Conservation (phyloP, 2,888 invertebrate species). For the Lissocephala sabroskyi region DNA sequence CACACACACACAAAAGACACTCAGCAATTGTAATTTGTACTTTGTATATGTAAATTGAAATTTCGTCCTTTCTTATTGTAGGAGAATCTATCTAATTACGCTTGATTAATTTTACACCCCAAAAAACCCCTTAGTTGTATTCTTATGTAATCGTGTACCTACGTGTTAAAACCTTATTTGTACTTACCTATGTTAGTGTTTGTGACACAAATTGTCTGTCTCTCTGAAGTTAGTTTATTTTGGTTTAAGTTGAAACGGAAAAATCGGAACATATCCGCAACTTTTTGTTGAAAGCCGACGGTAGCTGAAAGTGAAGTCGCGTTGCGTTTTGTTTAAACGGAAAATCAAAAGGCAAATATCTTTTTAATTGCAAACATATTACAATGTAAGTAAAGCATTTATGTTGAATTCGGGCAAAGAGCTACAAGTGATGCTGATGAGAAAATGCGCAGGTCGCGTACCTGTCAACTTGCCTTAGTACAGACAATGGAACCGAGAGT, state of each 20-base stretch:
- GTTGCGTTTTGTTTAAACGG: conserved; percentile 25
- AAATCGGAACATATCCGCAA: conserved; percentile 42
- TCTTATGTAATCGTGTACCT: conserved; percentile 32
- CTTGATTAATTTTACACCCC: conserved; percentile 57
- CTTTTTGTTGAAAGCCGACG: conserved; percentile 28
- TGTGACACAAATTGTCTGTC: conserved; percentile 31
- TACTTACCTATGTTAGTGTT: conserved; percentile 24
- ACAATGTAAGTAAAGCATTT: conserved; percentile 49
- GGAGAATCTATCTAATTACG: conserved; percentile 57
- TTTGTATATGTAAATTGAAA: conserved; percentile 27
- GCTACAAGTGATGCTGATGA: conserved; percentile 7
- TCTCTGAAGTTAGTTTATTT: conserved; percentile 23
- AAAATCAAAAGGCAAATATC: conserved; percentile 4
- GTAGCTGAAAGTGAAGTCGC: conserved; percentile 38
- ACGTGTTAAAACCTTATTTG: conserved; percentile 15
- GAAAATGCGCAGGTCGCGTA: conserved; percentile 30
- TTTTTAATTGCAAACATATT: not conserved
- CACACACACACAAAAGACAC: conserved; percentile 31
- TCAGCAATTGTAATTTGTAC: conserved; percentile 36
- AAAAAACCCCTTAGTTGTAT: conserved; percentile 24
- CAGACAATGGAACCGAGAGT: conserved; percentile 65
- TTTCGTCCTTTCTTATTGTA: conserved; percentile 40
- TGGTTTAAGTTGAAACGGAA: conserved; percentile 22
- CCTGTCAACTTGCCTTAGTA: conserved; percentile 62
- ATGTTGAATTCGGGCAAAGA: conserved; percentile 31